Percentiles rank a stretch among this genome's conserved stretches.
phyloP scores from a whole-genome alignment of 2,888 invertebrate genomes.

The Lasioglossum lativentre region DNA sequence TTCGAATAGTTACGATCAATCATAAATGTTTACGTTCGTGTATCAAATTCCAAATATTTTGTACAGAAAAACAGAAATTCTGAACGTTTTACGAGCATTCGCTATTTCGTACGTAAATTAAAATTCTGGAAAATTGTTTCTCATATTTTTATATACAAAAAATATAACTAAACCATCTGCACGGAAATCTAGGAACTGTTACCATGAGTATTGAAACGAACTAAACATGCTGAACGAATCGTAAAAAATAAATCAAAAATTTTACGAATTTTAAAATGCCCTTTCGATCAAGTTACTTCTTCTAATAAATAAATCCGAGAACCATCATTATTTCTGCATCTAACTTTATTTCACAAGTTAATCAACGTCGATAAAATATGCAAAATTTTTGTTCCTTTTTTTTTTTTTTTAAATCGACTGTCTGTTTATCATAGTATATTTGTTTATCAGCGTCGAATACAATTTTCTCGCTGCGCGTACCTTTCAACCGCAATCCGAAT shows the following conservation, averaged over 20 bases:
- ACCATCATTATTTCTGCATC: not conserved
- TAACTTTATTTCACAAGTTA: not conserved
- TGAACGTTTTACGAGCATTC: not conserved
- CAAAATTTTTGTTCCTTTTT: not conserved
- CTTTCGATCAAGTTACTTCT: not conserved
- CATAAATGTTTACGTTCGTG: not conserved
- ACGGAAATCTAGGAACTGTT: not conserved
- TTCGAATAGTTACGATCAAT: not conserved
- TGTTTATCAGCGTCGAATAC: not conserved
- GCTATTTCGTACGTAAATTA: not conserved
- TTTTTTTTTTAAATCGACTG: too few species aligned
- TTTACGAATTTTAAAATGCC: not conserved
- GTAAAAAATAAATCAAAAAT: not conserved
- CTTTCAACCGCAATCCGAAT: not conserved
- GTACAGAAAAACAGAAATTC: not conserved
- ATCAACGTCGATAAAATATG: not conserved
- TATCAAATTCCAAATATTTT: not conserved
- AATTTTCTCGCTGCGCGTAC: not conserved
- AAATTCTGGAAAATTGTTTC: not conserved
- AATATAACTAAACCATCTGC: not conserved
- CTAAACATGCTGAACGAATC: not conserved
- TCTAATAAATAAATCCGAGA: not conserved
- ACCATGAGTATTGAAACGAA: not conserved
- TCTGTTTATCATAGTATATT: not conserved
- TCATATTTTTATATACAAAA: not conserved